Base-by-base conservation (phyloP, 2,113 vertebrate genomes). In the Antennarius striatus region DNA sequence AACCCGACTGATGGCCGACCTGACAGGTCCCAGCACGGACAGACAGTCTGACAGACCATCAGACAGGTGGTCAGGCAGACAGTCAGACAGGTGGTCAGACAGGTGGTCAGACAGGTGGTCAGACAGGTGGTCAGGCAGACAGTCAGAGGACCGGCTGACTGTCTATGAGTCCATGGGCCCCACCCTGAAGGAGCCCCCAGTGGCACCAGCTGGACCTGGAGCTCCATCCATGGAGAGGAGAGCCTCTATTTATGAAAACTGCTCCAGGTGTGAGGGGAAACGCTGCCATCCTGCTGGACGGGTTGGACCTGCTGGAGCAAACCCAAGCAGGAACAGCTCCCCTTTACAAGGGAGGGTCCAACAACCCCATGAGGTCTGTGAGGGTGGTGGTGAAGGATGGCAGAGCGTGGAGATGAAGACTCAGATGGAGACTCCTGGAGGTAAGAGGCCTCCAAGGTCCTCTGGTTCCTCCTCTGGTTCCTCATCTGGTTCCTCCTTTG, bases 211-310 rank as follows among this genome's bases (percentile, higher is more conserved):
- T 43, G 10, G 10, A 10, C 43, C 30, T 40, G 69, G 5, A 7
- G 32, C 32, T 36, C 61, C 69, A 5, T 53, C 56, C 71, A 60
- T 10, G 22, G 69, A 69, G 22, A 64, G 39, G 45, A 71, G 56
- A 17, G 43, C 42, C 3, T 64, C 54, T 59, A 77, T 90, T 49
- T 93, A 93, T 59, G 91, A 93, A 72, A 92, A 91, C 71, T 92
- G 91, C 48, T 36, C 83, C 1, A 89, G 88, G 71, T 93, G 91
- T 71, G 76, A 14, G 17, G 73, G 66, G 10, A 80, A 79, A 29
- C 66, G 3, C 54, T 88, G 86, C 68, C 81, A n/a, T 1, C 77
- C 81, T 45, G 78, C 65, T 5, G 75, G 47, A 0, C 43, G 39
- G 52, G 69, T 56, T 17, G 0, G 16, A 3, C 80, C 77, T 4